These are phyloP conservation scores for Crax fasciolata DNA, from an alignment of 2,797 vertebrate species.

Conservation along the genomic window DNA sequence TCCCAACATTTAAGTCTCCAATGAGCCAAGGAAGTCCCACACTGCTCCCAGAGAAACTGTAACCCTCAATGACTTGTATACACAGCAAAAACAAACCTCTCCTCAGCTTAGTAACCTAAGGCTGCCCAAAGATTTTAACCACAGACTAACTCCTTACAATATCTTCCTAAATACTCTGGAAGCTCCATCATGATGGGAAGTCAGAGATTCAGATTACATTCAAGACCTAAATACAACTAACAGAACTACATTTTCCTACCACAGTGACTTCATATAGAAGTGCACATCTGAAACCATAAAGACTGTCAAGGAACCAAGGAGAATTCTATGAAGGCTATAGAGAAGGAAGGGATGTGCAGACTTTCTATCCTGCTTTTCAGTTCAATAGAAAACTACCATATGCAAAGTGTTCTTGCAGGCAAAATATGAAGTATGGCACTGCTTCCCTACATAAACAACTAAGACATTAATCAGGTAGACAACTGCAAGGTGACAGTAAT, in stretches of 20 bases:
- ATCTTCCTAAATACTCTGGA: not conserved
- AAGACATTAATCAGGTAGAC: not conserved
- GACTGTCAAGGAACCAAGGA: not conserved
- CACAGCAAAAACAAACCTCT: not conserved
- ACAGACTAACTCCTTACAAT: no score
- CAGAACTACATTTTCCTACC: not conserved
- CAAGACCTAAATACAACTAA: not conserved
- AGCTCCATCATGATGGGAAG: not conserved
- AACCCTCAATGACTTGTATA: not conserved
- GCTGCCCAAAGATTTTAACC: not conserved
- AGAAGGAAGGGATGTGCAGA: not conserved
- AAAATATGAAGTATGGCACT: not conserved
- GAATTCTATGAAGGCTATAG: not conserved
- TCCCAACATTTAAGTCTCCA: not conserved
- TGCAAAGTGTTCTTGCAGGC: not conserved
- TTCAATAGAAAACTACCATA: not conserved
- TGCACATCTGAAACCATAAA: not conserved
- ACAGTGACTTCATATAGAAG: not conserved
- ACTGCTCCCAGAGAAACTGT: not conserved
- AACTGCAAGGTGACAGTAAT: not conserved
- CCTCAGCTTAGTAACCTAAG: not conserved
- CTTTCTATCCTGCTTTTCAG: not conserved
- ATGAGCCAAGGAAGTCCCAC: not conserved
- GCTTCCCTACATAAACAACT: not conserved
- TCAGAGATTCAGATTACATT: not conserved